Conservation (phyloP, 2,888 invertebrate species). For the Polylopha cassiicola region DNA sequence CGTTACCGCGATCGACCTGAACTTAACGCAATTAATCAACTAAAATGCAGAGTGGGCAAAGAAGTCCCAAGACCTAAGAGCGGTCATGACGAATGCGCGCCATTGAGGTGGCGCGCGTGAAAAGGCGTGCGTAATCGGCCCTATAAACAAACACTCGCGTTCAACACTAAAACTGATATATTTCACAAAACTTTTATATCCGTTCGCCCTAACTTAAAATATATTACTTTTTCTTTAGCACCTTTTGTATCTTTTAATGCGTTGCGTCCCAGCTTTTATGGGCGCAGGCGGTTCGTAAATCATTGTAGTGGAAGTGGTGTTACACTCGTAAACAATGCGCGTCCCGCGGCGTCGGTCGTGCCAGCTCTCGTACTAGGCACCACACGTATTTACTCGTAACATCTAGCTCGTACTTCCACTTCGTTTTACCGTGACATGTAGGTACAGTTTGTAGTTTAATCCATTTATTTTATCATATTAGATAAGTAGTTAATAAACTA, state of each 20-base stretch:
- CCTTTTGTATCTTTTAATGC: conserved; percentile 76
- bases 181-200: conserved; percentile 74
- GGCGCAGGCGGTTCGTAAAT: conserved; percentile 71
- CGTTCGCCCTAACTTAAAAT: conserved; percentile 71
- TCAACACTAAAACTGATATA: conserved; percentile 73
- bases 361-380: conserved; percentile 3
- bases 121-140: conserved; percentile 67
- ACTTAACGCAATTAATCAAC: no score
- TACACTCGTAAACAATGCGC: conserved; percentile 67
- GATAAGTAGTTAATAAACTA: no score
- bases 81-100: conserved; percentile 40
- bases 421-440: no score
- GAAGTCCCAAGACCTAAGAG: conserved; percentile 19
- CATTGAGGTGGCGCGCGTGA: conserved; percentile 41
- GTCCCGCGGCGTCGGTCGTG: conserved; percentile 47
- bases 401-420: no score
- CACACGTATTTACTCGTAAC: conserved; percentile 2
- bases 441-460: no score
- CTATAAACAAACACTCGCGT: conserved; percentile 71
- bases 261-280: conserved; percentile 73
- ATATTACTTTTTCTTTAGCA: conserved; percentile 76
- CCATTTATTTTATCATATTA: no score
- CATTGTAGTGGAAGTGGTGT: conserved; percentile 73
- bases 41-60: conserved; percentile 6
- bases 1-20: no score